Percentiles rank a stretch among this genome's conserved stretches.
Evolutionary conservation across 2,113 vertebrate genomes (phyloP).

Genomic region (Fregetta grallaria): DNA sequence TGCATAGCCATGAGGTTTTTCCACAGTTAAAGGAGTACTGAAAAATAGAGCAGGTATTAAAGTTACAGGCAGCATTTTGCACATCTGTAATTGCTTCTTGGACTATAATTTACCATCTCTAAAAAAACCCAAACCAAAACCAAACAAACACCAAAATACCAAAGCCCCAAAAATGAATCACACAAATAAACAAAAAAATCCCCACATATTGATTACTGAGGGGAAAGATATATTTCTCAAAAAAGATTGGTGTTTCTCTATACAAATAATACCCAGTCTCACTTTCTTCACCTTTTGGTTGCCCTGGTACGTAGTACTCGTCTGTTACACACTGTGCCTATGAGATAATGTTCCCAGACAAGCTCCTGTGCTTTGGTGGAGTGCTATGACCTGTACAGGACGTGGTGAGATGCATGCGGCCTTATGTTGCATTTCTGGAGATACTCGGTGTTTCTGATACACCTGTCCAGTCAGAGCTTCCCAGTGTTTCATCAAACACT

Average conservation of each 20-base stretch:
- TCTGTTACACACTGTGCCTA: not conserved
- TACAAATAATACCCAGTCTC: not conserved
- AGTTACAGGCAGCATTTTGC: not conserved
- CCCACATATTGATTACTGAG: not conserved
- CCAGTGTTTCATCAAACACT: not conserved
- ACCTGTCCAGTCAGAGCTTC: not conserved
- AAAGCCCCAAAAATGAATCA: accelerated
- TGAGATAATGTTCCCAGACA: not conserved
- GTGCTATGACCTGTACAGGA: accelerated
- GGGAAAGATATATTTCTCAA: not conserved
- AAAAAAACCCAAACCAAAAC: not conserved
- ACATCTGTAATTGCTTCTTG: not conserved
- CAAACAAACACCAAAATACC: not conserved
- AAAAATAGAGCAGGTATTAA: not conserved
- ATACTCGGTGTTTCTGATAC: not conserved
- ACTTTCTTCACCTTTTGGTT: not conserved
- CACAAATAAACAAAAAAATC: not conserved
- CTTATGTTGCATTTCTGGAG: not conserved
- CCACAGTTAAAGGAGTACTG: not conserved
- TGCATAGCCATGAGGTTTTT: not conserved
- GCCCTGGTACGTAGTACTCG: not conserved
- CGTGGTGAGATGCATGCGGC: accelerated
- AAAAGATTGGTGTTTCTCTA: not conserved
- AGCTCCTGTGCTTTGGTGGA: not conserved
- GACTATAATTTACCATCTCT: not conserved